Conservation (phyloP, 2,888 invertebrate species). For the Oasisia sp. region DNA sequence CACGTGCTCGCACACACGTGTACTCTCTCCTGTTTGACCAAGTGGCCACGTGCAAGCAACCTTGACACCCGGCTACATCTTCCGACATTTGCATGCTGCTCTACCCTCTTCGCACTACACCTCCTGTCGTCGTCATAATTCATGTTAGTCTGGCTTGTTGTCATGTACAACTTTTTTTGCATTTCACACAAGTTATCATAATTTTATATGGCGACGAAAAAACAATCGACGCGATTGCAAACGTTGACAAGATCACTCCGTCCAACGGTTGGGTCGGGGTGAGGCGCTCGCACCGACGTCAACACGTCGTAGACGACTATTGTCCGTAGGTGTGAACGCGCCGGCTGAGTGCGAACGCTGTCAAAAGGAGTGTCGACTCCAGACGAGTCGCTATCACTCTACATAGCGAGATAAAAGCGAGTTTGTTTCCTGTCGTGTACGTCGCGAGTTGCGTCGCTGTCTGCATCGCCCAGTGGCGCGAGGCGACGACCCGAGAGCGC, state of each 20-base stretch:
- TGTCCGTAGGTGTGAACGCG: not conserved
- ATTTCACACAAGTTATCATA: not conserved
- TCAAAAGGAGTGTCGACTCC: not conserved
- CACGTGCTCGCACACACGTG: not conserved
- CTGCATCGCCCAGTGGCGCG: not conserved
- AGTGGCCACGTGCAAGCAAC: not conserved
- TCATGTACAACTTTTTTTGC: not conserved
- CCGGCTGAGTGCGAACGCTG: not conserved
- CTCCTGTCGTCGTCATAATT: not conserved
- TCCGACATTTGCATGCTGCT: not conserved
- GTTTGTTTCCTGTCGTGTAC: not conserved
- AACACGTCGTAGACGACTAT: conserved; percentile 3
- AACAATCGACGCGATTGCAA: not conserved
- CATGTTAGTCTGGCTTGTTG: not conserved
- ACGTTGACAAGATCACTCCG: not conserved
- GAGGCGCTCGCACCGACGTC: not conserved
- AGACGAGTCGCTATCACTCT: not conserved
- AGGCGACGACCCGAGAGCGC: not conserved
- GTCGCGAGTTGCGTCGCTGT: not conserved
- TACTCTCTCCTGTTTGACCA: not conserved
- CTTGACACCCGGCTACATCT: not conserved
- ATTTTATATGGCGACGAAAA: not conserved
- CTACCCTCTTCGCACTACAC: not conserved
- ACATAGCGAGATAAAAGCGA: not conserved
- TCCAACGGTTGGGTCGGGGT: not conserved